Base-by-base conservation (phyloP, 2,888 invertebrate species). In the Melinopterus prodromus region DNA sequence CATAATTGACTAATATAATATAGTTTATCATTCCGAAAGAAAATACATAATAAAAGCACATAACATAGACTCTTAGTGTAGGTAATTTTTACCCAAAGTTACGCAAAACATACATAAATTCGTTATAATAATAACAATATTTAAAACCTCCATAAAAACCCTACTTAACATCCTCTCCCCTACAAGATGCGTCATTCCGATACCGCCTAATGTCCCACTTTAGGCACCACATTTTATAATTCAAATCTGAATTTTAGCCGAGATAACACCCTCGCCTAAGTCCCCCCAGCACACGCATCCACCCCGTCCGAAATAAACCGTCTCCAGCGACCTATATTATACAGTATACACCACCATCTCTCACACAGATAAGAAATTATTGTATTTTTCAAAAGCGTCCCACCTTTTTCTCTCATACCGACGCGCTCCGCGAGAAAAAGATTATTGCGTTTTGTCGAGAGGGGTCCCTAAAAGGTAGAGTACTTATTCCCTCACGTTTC, bases 401-500 rank as follows among this genome's bases (percentile, higher is more conserved):
- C 53, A 53, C 53, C 53, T 7, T 53, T 53, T 53, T 53, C 5
- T 53, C 5, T 53, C 53, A 53, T 12, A 9, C 53, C 53, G 2
- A 7, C 53, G 9, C 12, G 9, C 53, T 12, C 6, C 53, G 9
- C 7, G 12, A 4, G 12, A 53, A 53, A 53, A 53, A 53, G 53
- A 53, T 53, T 53, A 53, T 53, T 9, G 53, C 53, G 53, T 53
- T 53, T 53, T 53, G 53, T 53, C 53, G 53, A 7, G 9, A 7
- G 53, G 53, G 7, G 7, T 53, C 53, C 53, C 53, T 53, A 53
- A 53, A 53, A 53, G 53, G 53, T 53, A 53, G 53, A 53, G 53
- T 53, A 53, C 53, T 53, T 53, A 53, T 53, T 9, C 53, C 7
- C 36, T 70, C 70, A 15, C 71, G 38, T 76, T 16, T 38, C 75